phyloP scores from a whole-genome alignment of 2,113 vertebrate species.

The Pleuronectes platessa region DNA sequence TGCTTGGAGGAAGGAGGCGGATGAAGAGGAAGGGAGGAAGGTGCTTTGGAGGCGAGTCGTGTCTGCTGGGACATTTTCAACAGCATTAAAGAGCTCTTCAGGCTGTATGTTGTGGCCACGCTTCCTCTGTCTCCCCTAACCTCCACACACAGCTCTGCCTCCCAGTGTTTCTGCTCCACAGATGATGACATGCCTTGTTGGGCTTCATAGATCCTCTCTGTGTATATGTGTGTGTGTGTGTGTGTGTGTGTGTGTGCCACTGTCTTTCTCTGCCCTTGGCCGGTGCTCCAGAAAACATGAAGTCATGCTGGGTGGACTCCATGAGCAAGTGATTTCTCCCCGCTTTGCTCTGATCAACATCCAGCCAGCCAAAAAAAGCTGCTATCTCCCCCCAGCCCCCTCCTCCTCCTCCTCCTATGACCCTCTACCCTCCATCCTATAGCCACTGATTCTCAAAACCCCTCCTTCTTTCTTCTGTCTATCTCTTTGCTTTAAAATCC shows the following conservation, averaged over 20 bases:
- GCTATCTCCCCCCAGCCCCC: background rate
- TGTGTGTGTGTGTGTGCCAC: constrained; percentile 8
- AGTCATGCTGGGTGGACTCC: constrained; percentile 52
- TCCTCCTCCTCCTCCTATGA: background rate
- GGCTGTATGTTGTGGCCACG: constrained; percentile 44
- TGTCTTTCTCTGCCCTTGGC: constrained; percentile 60
- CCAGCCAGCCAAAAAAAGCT: constrained; percentile 47
- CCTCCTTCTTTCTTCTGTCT: background rate
- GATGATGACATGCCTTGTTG: constrained; percentile 45
- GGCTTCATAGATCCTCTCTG: constrained; percentile 26
- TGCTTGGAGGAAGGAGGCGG: constrained; percentile 20
- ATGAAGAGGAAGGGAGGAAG: constrained; percentile 33
- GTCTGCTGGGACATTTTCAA: constrained; percentile 31
- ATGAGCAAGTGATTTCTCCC: constrained; percentile 58
- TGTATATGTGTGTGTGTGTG: constrained; percentile 1
- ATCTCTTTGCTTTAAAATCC: background rate
- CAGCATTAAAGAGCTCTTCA: constrained; percentile 60
- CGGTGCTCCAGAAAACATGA: constrained; percentile 56
- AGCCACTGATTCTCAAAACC: background rate
- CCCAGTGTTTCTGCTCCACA: constrained; percentile 57
- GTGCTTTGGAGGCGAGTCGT: constrained; percentile 33
- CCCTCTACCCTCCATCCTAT: background rate
- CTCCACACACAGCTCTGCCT: constrained; percentile 13
- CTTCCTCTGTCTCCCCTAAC: constrained; percentile 26
- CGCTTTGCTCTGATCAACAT: constrained; percentile 54